Evolutionary conservation across 2,113 vertebrate species (phyloP).

Genomic region (Larimichthys polyactis): DNA sequence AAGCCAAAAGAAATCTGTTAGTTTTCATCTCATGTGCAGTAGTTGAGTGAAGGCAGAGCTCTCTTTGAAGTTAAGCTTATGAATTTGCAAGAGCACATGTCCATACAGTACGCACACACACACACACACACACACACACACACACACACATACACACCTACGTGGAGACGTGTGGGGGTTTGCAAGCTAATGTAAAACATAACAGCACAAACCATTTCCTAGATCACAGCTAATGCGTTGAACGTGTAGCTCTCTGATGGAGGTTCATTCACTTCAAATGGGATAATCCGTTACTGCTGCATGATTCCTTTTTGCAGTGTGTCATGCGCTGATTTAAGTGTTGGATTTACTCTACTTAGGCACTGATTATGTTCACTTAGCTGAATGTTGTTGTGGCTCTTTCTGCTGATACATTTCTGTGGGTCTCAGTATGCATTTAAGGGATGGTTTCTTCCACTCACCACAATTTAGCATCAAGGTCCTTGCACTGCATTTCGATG

Average conservation of each 20-base stretch:
- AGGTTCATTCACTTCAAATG: conserved; percentile 40
- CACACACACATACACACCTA: neutral
- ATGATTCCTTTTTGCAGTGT: conserved; percentile 24
- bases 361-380: conserved; percentile 43
- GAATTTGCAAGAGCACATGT: conserved; percentile 52
- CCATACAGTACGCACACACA: conserved; percentile 12
- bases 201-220: conserved; percentile 38
- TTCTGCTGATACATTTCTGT: conserved; percentile 8
- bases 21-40: conserved; percentile 27
- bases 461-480: neutral
- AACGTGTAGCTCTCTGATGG: conserved; percentile 38
- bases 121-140: neutral
- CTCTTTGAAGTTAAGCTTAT: conserved; percentile 62
- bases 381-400: conserved; percentile 1
- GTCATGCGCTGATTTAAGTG: conserved; percentile 26
- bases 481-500: neutral
- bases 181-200: conserved; percentile 52
- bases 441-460: neutral
- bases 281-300: conserved; percentile 41
- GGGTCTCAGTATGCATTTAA: neutral
- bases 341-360: conserved; percentile 44
- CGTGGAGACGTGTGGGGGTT: conserved; percentile 6
- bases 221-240: conserved; percentile 34
- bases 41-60: conserved; percentile 41
- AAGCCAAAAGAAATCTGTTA: conserved; percentile 24